These are phyloP conservation scores for Dryoscopus gambensis DNA, from an alignment of 2,113 vertebrate genomes.

Conservation along the genomic window DNA sequence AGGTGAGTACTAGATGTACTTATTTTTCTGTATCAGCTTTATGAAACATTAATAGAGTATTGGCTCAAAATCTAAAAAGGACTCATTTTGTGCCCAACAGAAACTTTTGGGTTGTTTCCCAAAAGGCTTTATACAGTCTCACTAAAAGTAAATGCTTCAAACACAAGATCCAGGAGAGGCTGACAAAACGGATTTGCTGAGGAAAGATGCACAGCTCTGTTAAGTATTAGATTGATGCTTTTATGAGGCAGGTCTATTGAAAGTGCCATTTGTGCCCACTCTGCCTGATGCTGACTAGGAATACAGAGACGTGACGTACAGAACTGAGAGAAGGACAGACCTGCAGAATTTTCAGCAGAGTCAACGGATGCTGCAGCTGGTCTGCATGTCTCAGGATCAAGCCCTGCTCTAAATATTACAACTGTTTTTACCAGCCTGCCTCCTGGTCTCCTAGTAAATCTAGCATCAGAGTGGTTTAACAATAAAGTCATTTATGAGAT, in stretches of 20 bases:
- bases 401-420: neutral
- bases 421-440: neutral
- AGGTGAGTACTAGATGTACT: neutral
- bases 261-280: neutral
- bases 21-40: neutral
- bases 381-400: neutral
- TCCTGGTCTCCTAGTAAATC: constrained; percentile 8
- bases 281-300: neutral
- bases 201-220: constrained; percentile 15
- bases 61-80: constrained; percentile 37
- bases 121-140: constrained; percentile 3
- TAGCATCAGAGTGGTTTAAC: neutral
- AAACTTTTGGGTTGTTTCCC: constrained; percentile 16
- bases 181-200: constrained; percentile 16
- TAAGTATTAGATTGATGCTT: constrained; percentile 46
- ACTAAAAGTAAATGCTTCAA: neutral
- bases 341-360: neutral
- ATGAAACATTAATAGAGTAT: neutral
- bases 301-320: neutral
- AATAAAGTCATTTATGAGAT: neutral
- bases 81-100: neutral
- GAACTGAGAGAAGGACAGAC: neutral
- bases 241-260: constrained; percentile 31
- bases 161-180: neutral
- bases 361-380: neutral